Evolutionary conservation across 2,888 invertebrate species (phyloP).

Genomic region (Ophion obscuratus): DNA sequence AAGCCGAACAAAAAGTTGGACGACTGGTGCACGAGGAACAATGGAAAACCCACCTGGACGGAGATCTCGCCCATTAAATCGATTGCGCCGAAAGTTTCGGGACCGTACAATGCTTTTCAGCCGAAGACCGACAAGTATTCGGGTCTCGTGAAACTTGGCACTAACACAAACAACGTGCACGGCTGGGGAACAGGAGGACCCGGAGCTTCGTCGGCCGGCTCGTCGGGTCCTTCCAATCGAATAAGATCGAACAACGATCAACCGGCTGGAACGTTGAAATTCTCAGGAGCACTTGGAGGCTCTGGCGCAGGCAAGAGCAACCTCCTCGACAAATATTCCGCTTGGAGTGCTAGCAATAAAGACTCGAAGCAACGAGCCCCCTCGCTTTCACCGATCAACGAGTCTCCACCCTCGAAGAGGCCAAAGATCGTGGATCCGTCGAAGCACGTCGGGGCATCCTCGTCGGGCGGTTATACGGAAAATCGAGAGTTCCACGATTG

Average conservation of each 20-base stretch:
- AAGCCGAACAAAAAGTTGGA: slow-evolving; percentile 54
- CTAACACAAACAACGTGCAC: slow-evolving; percentile 75
- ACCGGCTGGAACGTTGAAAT: slow-evolving; percentile 29
- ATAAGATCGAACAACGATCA: slow-evolving; percentile 15
- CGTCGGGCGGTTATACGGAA: not conserved
- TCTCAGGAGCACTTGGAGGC: slow-evolving; percentile 77
- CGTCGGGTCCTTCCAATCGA: not conserved
- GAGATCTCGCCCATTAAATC: slow-evolving; percentile 1
- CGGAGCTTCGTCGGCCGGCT: slow-evolving; percentile 53
- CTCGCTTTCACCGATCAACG: not conserved
- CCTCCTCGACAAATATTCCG: slow-evolving; percentile 74
- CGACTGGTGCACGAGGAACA: slow-evolving; percentile 62
- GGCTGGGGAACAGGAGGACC: slow-evolving; percentile 78
- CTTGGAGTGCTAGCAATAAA: slow-evolving; percentile 6
- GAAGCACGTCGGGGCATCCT: not conserved
- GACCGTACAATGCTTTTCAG: not conserved
- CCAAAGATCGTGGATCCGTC: slow-evolving; percentile 28
- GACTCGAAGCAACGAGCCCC: slow-evolving; percentile 21
- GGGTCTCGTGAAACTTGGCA: slow-evolving; percentile 76
- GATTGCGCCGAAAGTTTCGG: not conserved
- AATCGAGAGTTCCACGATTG: slow-evolving; percentile 34
- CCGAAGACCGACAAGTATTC: not conserved
- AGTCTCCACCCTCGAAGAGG: slow-evolving; percentile 44
- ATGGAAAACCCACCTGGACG: not conserved
- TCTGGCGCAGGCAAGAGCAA: slow-evolving; percentile 75